Conservation (phyloP, 2,888 invertebrate species). For the Leucania comma region DNA sequence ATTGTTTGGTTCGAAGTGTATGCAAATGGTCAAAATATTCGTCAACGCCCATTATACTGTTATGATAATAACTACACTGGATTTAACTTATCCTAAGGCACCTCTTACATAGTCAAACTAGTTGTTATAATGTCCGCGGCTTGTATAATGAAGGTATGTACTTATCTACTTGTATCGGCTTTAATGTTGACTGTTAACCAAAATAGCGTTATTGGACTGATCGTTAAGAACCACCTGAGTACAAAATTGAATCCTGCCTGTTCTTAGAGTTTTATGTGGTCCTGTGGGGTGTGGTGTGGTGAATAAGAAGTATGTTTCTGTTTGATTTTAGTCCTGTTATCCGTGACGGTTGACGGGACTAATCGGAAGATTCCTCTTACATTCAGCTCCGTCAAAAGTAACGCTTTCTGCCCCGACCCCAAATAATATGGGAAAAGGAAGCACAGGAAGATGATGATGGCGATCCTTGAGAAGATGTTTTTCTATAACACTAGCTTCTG, state of each 20-base stretch:
- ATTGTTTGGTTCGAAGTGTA: slow-evolving; percentile 68
- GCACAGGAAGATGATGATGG: too few species aligned
- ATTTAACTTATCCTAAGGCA: slow-evolving; percentile 54
- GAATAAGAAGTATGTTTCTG: not conserved
- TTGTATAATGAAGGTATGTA: slow-evolving; percentile 33
- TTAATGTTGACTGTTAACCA: slow-evolving; percentile 6
- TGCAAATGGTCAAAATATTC: slow-evolving; percentile 70
- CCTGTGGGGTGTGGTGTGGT: not conserved
- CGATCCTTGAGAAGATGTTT: too few species aligned
- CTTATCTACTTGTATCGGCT: slow-evolving; percentile 25
- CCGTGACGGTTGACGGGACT: not conserved
- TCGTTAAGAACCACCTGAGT: not conserved
- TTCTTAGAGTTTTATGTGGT: not conserved
- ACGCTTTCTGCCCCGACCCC: too few species aligned
- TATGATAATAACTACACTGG: slow-evolving; percentile 56
- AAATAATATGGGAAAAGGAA: too few species aligned
- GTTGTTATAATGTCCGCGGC: slow-evolving; percentile 41
- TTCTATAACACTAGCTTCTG: too few species aligned
- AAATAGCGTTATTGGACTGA: slow-evolving; percentile 13
- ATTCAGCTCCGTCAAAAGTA: too few species aligned
- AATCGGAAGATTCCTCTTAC: too few species aligned
- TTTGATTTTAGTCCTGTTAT: not conserved
- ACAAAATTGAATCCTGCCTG: not conserved
- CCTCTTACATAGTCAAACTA: slow-evolving; percentile 48
- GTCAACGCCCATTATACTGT: slow-evolving; percentile 65